phyloP scores from a whole-genome alignment of 2,888 invertebrate species.

The Malacosoma neustria region DNA sequence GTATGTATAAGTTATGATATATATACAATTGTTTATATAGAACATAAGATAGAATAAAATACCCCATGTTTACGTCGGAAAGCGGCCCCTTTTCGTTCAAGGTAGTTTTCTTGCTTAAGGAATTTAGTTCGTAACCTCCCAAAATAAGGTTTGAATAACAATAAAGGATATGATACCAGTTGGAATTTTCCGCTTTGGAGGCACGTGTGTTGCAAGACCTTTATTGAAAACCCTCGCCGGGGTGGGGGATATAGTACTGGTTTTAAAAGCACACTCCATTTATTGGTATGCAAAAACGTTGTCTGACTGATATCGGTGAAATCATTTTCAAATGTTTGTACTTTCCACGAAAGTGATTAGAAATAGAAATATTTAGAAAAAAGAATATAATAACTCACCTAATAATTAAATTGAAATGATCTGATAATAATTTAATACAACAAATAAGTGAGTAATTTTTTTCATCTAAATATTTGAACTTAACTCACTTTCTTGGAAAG shows the following conservation, averaged over 20 bases:
- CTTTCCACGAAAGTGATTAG: too few relatives aligned
- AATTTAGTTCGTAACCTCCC: conserved; percentile 23
- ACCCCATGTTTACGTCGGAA: conserved; percentile 63
- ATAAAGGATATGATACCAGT: conserved; percentile 12
- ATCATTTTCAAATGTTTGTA: too few relatives aligned
- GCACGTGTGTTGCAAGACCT: conserved; percentile 65
- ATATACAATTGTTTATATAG: conserved; percentile 1
- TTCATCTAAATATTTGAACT: too few relatives aligned
- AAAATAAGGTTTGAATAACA: neutral
- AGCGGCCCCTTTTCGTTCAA: conserved; percentile 49
- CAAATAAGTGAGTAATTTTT: too few relatives aligned
- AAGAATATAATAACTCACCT: too few relatives aligned
- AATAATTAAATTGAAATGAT: too few relatives aligned
- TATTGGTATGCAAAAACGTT: conserved; percentile 44
- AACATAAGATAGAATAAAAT: conserved; percentile 38
- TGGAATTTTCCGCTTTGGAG: conserved; percentile 58
- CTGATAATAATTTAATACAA: too few relatives aligned
- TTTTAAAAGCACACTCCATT: conserved; percentile 44
- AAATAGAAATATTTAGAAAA: too few relatives aligned
- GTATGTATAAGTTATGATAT: neutral
- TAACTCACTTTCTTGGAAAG: too few relatives aligned
- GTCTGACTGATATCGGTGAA: conserved; percentile 7
- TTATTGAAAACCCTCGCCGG: conserved; percentile 57
- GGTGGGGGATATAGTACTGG: conserved; percentile 13
- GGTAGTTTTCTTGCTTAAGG: conserved; percentile 20